Percentiles rank a stretch among this genome's conserved stretches.
phyloP scores from a whole-genome alignment of 2,113 vertebrate species.

The Theristicus caerulescens region DNA sequence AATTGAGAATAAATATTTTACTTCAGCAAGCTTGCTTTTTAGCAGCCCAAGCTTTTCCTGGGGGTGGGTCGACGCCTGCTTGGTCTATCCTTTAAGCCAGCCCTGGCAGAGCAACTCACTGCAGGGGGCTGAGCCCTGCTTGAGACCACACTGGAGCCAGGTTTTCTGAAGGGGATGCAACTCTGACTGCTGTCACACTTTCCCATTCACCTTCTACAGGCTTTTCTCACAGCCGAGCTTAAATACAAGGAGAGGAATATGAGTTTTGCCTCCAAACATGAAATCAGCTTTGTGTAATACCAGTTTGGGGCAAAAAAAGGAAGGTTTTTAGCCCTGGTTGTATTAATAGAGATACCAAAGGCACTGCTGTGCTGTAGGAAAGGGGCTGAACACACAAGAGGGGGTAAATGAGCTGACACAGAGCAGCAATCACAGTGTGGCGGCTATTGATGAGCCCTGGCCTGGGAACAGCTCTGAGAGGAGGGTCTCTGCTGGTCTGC shows the following conservation, averaged over 20 bases:
- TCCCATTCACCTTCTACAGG: background rate
- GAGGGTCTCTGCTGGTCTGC: background rate
- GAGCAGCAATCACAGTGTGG: background rate
- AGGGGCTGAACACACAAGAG: background rate
- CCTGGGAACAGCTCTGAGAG: background rate
- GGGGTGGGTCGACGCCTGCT: slow-evolving; percentile 34
- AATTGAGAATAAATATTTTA: slow-evolving; percentile 65
- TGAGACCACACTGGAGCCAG: slow-evolving; percentile 21
- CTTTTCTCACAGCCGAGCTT: background rate
- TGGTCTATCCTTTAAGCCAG: slow-evolving; percentile 52
- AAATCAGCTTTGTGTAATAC: background rate
- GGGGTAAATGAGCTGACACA: background rate
- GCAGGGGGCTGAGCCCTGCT: background rate
- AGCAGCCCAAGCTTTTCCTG: slow-evolving; percentile 33
- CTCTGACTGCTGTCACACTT: background rate
- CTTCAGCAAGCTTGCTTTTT: slow-evolving; percentile 35
- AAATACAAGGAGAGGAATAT: background rate
- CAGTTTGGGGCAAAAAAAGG: background rate
- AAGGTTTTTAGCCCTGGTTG: background rate
- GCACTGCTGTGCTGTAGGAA: background rate
- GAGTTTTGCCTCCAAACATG: background rate
- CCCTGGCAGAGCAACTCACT: slow-evolving; percentile 22
- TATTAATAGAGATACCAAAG: background rate
- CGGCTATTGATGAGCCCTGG: background rate
- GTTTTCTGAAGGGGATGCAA: background rate